Conservation (phyloP, 1,140 invertebrate species). For the Bombyx mori region ASM3026992v2 NC_085111.1:5595001-5595500, state of each 20-base stretch:
- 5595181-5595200: slow-evolving; percentile 92
- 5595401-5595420: not conserved
- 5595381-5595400: not conserved
- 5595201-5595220: slow-evolving; percentile 95
- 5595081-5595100: slow-evolving; percentile 2
- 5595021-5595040: too few relatives aligned
- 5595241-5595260: too few relatives aligned
- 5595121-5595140: slow-evolving; percentile 51
- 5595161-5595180: slow-evolving; percentile 93
- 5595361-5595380: too few relatives aligned
- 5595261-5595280: too few relatives aligned
- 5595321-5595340: too few relatives aligned
- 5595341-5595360: too few relatives aligned
- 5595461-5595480: not conserved
- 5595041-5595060: too few relatives aligned
- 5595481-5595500: too few relatives aligned
- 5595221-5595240: not conserved
- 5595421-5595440: not conserved
- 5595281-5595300: too few relatives aligned
- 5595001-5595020: too few relatives aligned
- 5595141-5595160: slow-evolving; percentile 84
- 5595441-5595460: not conserved
- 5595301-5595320: too few relatives aligned
- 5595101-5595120: slow-evolving; percentile 62
- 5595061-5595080: too few relatives aligned